Evolutionary conservation across 30 jellyfish, hydroid and myxozoan genomes (phyloP).

Genomic region (Cassiopea andromeda): DNA sequence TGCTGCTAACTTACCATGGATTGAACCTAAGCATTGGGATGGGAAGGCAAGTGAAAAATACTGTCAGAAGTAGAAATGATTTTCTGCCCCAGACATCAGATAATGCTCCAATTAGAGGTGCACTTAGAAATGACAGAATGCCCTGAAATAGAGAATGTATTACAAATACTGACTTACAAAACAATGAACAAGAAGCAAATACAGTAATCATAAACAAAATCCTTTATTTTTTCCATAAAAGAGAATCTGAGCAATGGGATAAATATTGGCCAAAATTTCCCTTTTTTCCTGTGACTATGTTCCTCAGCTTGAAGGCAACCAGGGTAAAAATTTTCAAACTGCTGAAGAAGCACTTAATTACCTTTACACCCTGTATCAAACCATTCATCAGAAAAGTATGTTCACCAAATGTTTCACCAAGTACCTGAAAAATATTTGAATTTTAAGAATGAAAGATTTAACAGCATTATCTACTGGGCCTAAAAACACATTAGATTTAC

Average conservation of each 20-base stretch:
- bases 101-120: slow-evolving; percentile 99
- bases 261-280: too few species aligned
- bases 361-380: slow-evolving; percentile 98
- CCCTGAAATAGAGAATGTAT: slow-evolving; percentile 65
- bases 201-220: too few species aligned
- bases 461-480: too few species aligned
- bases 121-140: slow-evolving; percentile 93
- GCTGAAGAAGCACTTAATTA: not conserved
- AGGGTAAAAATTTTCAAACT: not conserved
- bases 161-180: too few species aligned
- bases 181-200: too few species aligned
- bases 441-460: not conserved
- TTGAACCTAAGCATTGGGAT: slow-evolving; percentile 93
- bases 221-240: too few species aligned
- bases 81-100: slow-evolving; percentile 99
- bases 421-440: slow-evolving; percentile 64
- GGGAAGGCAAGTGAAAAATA: slow-evolving; percentile 97
- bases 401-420: slow-evolving; percentile 97
- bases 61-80: slow-evolving; percentile 90
- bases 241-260: too few species aligned
- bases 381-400: slow-evolving; percentile 97
- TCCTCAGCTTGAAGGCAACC: too few species aligned
- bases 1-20: slow-evolving; percentile 86
- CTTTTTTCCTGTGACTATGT: too few species aligned
- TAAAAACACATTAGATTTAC: too few species aligned